Conservation (phyloP, 2,888 invertebrate genomes). For the Lithophane ornitopus region DNA sequence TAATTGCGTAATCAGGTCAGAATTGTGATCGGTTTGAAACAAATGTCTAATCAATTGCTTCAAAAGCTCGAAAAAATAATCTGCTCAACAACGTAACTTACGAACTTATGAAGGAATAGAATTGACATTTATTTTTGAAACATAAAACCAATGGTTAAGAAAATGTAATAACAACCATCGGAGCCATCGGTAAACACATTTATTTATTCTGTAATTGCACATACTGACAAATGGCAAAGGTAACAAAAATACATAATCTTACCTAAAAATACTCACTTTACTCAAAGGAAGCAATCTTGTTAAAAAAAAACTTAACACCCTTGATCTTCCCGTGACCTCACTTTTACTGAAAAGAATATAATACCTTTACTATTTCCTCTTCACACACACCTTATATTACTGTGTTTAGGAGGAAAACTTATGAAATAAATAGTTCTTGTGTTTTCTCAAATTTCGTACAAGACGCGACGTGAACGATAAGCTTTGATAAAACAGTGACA, state of each 20-base stretch:
- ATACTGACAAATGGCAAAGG: neutral
- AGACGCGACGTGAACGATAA: neutral
- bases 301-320: conserved; percentile 2
- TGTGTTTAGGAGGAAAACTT: conserved; percentile 3
- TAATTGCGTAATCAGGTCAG: no score
- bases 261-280: neutral
- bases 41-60: no score
- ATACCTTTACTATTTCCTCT: conserved; percentile 10
- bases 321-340: neutral
- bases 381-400: neutral
- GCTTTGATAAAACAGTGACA: neutral
- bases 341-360: conserved; percentile 6
- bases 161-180: no score
- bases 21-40: no score
- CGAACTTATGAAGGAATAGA: no score
- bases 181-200: no score
- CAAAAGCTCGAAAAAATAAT: no score
- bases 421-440: neutral
- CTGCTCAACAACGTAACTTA: no score
- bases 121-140: no score
- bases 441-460: neutral
- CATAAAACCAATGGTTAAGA: no score
- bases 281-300: neutral
- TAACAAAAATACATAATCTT: neutral
- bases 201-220: neutral